Evolutionary conservation across 2,113 vertebrate genomes (phyloP).

Genomic region (Entomyzon cyanotis): DNA sequence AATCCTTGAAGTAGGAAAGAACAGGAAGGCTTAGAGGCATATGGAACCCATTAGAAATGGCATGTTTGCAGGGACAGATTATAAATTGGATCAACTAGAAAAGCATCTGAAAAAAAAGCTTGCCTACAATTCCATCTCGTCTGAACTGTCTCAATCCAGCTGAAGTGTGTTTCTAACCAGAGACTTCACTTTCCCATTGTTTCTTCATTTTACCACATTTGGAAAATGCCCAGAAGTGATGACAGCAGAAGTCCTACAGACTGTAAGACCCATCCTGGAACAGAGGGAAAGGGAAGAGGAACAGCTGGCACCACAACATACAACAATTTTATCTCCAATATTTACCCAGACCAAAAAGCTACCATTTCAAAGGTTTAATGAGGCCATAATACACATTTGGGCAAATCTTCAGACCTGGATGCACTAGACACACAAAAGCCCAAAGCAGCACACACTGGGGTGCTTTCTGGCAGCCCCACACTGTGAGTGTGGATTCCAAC

Average conservation of each 20-base stretch:
- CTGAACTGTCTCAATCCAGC: background rate
- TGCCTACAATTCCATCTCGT: constrained; percentile 1
- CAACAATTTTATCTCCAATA: background rate
- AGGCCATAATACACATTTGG: background rate
- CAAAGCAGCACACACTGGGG: too few relatives aligned
- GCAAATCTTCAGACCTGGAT: background rate
- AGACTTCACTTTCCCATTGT: background rate
- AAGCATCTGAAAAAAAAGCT: constrained; percentile 45
- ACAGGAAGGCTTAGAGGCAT: constrained; percentile 49
- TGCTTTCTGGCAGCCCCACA: background rate
- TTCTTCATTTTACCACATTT: background rate
- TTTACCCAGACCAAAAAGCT: background rate
- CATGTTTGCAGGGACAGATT: constrained; percentile 58
- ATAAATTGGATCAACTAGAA: constrained; percentile 59
- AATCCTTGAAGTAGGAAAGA: constrained; percentile 31
- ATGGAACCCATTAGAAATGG: constrained; percentile 62
- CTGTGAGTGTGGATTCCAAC: background rate
- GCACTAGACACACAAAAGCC: accelerated
- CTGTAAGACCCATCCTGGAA: background rate
- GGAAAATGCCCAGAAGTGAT: background rate
- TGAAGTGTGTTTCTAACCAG: background rate
- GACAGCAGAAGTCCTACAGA: background rate
- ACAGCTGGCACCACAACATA: background rate
- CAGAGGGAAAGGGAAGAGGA: background rate
- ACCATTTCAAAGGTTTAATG: background rate